Conservation (phyloP, 1,140 invertebrate genomes). For the Pseudomyrmex dendroicus region DNA sequence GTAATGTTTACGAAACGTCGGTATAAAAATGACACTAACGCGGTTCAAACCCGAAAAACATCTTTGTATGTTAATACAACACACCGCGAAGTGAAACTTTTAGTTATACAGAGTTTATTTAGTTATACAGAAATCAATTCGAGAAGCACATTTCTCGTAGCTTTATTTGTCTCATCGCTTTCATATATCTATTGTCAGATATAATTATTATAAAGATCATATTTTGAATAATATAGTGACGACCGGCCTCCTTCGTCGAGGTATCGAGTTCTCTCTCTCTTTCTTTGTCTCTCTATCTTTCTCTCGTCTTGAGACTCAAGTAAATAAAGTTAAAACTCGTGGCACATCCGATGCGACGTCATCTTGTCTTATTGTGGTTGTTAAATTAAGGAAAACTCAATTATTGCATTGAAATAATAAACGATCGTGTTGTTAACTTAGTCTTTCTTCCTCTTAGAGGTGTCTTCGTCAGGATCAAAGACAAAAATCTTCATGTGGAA, state of each 20-base stretch:
- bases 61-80: too few species aligned
- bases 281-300: neutral
- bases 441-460: constrained; percentile 87
- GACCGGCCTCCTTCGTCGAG: constrained; percentile 72
- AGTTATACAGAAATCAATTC: constrained; percentile 17
- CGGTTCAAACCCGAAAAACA: too few species aligned
- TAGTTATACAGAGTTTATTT: neutral
- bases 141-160: constrained; percentile 23
- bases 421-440: neutral
- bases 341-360: constrained; percentile 62
- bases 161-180: constrained; percentile 24
- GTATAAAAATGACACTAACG: too few species aligned
- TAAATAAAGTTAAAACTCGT: constrained; percentile 62
- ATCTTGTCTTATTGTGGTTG: constrained; percentile 44
- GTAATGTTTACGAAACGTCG: too few species aligned
- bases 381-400: constrained; percentile 22
- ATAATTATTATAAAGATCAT: constrained; percentile 41
- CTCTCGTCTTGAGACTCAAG: constrained; percentile 23
- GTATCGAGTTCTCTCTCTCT: constrained; percentile 52
- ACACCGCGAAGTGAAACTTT: too few species aligned
- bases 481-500: constrained; percentile 97
- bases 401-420: neutral
- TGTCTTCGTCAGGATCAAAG: constrained; percentile 98
- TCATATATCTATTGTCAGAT: constrained; percentile 11
- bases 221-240: constrained; percentile 27